phyloP scores from a whole-genome alignment of 2,113 vertebrate genomes.

The Lampris megalopsis region DNA sequence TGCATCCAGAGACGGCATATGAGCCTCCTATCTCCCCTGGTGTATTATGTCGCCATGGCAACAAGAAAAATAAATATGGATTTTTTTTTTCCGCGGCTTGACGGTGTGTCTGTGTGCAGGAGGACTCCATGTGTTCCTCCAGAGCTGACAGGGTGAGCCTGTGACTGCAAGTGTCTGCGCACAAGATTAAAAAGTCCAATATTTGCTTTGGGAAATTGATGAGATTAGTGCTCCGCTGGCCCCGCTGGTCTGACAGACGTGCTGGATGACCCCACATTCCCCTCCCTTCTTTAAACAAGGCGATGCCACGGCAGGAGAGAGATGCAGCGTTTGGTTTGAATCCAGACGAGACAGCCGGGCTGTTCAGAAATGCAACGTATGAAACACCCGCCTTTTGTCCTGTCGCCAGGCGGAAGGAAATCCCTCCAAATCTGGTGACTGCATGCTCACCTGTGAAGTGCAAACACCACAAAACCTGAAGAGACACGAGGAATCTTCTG shows the following conservation, averaged over 20 bases:
- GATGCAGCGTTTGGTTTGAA: slow-evolving; percentile 45
- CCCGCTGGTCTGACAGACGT: slow-evolving; percentile 15
- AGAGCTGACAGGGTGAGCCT: slow-evolving; percentile 37
- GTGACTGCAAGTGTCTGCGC: slow-evolving; percentile 58
- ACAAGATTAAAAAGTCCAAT: slow-evolving; percentile 68
- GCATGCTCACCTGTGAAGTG: background rate
- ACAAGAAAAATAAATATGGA: slow-evolving; percentile 66
- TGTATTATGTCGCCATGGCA: slow-evolving; percentile 66
- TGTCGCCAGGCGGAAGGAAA: background rate
- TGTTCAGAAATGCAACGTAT: slow-evolving; percentile 48
- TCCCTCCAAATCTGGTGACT: slow-evolving; percentile 12
- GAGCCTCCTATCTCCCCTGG: slow-evolving; percentile 43
- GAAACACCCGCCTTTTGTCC: background rate
- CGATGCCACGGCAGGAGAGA: slow-evolving; percentile 45
- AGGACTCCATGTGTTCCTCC: slow-evolving; percentile 57
- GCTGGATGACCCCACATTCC: slow-evolving; percentile 40
- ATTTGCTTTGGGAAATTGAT: slow-evolving; percentile 70
- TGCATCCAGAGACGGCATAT: slow-evolving; percentile 50
- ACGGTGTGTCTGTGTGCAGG: slow-evolving; percentile 51
- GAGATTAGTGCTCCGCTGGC: slow-evolving; percentile 56
- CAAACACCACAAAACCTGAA: background rate
- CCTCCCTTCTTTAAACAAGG: slow-evolving; percentile 54
- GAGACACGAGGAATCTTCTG: background rate
- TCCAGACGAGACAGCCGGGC: slow-evolving; percentile 49
- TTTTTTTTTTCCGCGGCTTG: slow-evolving; percentile 40